Percentiles rank a stretch among this genome's conserved stretches.
Conservation (phyloP, 2,888 invertebrate genomes). For the Chloromyia formosa region DNA sequence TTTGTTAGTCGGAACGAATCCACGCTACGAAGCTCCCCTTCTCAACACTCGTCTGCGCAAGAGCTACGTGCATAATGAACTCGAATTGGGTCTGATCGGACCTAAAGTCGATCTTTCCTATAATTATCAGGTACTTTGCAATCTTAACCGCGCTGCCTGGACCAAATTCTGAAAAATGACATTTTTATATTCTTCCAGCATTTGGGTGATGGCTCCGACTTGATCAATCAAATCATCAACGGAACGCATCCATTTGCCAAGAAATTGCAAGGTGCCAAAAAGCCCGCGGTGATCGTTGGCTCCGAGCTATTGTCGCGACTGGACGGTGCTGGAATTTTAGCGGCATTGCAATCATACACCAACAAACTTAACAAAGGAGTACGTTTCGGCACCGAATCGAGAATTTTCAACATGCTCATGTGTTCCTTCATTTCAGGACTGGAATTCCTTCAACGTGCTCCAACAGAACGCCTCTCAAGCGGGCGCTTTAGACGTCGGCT, state of each 20-base stretch:
- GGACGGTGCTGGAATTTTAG: conserved; percentile 81
- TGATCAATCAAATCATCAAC: conserved; percentile 77
- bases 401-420: not conserved
- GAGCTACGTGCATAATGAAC: conserved; percentile 93
- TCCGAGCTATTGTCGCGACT: conserved; percentile 80
- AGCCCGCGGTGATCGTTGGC: conserved; percentile 93
- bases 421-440: conserved; percentile 60
- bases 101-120: conserved; percentile 93
- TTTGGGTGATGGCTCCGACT: conserved; percentile 81
- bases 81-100: conserved; percentile 86
- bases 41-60: conserved; percentile 96
- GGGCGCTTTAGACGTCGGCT: conserved; percentile 95
- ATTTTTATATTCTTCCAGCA: conserved; percentile 67
- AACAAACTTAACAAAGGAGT: conserved; percentile 68
- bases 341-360: conserved; percentile 79
- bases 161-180: conserved; percentile 40
- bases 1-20: conserved; percentile 94
- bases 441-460: conserved; percentile 91
- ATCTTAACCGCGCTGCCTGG: conserved; percentile 5
- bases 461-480: conserved; percentile 93
- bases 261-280: conserved; percentile 79
- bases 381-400: conserved; percentile 50
- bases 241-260: conserved; percentile 77
- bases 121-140: conserved; percentile 75
- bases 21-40: conserved; percentile 95